Conservation (phyloP, 2,888 invertebrate genomes). For the Tenthredo distinguenda region DNA sequence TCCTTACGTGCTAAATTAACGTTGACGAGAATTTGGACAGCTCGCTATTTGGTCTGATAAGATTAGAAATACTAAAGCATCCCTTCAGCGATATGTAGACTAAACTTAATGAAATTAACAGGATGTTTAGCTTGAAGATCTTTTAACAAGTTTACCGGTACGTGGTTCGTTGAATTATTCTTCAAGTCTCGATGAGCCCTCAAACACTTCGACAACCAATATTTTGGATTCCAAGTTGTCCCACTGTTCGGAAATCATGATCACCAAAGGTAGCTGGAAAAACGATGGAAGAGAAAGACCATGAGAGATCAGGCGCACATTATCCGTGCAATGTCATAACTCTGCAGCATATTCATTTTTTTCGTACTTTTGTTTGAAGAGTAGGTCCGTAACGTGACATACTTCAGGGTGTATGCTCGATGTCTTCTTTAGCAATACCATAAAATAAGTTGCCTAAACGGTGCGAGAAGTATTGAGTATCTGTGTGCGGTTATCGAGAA, state of each 20-base stretch:
- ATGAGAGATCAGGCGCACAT: background rate
- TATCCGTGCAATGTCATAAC: background rate
- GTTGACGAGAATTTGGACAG: background rate
- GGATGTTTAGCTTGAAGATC: background rate
- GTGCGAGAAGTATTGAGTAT: background rate
- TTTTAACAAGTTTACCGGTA: no score
- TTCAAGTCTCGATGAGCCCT: background rate
- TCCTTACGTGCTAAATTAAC: background rate
- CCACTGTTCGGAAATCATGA: background rate
- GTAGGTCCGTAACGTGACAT: slow-evolving; percentile 32
- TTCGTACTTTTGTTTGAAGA: background rate
- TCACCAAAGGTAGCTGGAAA: background rate
- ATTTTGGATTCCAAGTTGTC: background rate
- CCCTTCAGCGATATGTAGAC: background rate
- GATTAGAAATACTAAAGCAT: background rate
- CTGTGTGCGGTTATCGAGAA: slow-evolving; percentile 29
- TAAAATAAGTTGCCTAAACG: slow-evolving; percentile 34
- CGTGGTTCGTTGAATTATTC: background rate
- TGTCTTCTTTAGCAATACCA: slow-evolving; percentile 32
- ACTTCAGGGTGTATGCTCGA: slow-evolving; percentile 30
- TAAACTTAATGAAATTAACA: background rate
- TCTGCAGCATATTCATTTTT: background rate
- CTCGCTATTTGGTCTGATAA: background rate
- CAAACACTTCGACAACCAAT: background rate
- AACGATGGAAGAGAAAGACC: background rate